A percentile compares a stretch with the other conserved stretches of the same genome.
Evolutionary conservation across 2,113 vertebrate species (phyloP).

Genomic region (Pelusios castaneus): DNA sequence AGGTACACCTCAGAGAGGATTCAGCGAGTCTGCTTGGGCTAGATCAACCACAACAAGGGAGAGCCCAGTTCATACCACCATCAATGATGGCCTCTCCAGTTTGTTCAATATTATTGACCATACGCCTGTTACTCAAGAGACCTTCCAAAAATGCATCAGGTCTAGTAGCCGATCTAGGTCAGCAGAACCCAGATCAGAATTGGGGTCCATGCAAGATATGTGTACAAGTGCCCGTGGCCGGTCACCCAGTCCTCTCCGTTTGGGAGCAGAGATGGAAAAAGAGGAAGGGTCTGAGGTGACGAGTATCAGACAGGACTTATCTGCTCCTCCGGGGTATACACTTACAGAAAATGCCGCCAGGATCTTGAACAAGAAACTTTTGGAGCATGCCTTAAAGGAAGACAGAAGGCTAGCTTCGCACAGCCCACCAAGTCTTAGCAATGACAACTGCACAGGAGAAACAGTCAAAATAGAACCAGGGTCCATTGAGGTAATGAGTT

Average conservation of each 20-base stretch:
- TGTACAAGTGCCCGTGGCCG: slow-evolving; percentile 82
- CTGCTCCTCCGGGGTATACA: slow-evolving; percentile 91
- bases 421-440: slow-evolving; percentile 71
- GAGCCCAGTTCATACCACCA: slow-evolving; percentile 97
- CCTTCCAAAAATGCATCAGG: slow-evolving; percentile 86
- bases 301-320: slow-evolving; percentile 90
- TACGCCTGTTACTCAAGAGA: slow-evolving; percentile 86
- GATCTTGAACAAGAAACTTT: slow-evolving; percentile 92
- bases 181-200: slow-evolving; percentile 75
- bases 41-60: slow-evolving; percentile 96
- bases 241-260: slow-evolving; percentile 92
- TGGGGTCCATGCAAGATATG: slow-evolving; percentile 80
- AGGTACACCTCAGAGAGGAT: slow-evolving; percentile 88
- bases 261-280: slow-evolving; percentile 83
- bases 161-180: slow-evolving; percentile 87
- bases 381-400: slow-evolving; percentile 92
- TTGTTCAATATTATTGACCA: slow-evolving; percentile 99
- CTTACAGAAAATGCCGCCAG: slow-evolving; percentile 91
- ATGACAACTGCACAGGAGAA: slow-evolving; percentile 78
- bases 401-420: slow-evolving; percentile 81
- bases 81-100: slow-evolving; percentile 97
- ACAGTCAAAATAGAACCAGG: slow-evolving; percentile 80
- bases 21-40: slow-evolving; percentile 96
- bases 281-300: slow-evolving; percentile 87
- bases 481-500: slow-evolving; percentile 92